phyloP scores from a whole-genome alignment of 2,888 invertebrate genomes.

The Autographa pulchrina region DNA sequence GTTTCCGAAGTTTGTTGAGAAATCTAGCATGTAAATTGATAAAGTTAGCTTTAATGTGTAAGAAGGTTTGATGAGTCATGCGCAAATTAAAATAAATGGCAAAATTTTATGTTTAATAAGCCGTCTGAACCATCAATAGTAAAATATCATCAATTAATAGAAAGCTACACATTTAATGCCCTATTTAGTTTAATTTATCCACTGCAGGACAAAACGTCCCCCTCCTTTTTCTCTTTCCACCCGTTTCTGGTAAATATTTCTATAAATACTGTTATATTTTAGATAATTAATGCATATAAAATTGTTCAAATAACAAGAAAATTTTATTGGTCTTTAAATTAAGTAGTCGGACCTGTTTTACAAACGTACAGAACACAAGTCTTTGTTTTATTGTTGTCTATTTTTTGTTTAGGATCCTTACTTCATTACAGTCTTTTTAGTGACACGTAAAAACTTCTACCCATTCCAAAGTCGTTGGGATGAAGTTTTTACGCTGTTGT shows the following conservation, averaged over 20 bases:
- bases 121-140: too few species aligned
- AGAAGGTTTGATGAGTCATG: background rate
- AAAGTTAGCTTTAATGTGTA: background rate
- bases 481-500: constrained; percentile 27
- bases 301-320: too few species aligned
- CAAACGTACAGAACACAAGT: constrained; percentile 1
- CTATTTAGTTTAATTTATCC: too few species aligned
- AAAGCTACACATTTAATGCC: too few species aligned
- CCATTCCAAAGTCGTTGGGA: constrained; percentile 25
- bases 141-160: too few species aligned
- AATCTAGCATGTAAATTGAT: constrained; percentile 2
- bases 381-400: constrained; percentile 14
- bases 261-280: too few species aligned
- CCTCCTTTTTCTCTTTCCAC: too few species aligned
- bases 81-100: background rate
- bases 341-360: background rate
- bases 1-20: background rate
- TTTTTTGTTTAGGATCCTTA: constrained; percentile 25
- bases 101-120: background rate
- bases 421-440: constrained; percentile 30
- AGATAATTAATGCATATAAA: too few species aligned
- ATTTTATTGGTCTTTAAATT: too few species aligned
- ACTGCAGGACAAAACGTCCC: too few species aligned
- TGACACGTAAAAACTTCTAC: constrained; percentile 34
- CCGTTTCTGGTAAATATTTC: too few species aligned